Percentiles rank a stretch among this genome's conserved stretches.
Conservation (phyloP, 2,888 invertebrate genomes). For the Auanema freiburgensis region DNA sequence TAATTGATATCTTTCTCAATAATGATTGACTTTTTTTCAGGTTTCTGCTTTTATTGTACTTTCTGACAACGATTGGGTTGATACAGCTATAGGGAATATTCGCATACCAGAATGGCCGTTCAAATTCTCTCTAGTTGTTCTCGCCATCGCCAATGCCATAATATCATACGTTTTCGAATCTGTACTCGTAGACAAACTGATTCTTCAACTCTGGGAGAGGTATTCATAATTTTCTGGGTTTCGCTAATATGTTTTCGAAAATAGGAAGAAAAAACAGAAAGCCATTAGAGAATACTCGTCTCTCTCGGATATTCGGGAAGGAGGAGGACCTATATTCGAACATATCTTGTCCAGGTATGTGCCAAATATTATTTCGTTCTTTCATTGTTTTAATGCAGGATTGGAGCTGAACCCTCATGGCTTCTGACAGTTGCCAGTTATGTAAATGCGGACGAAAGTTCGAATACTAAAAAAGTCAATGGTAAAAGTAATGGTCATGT, state of each 20-base stretch:
- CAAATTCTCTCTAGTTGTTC: conserved; percentile 41
- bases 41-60: conserved; percentile 32
- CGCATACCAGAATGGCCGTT: conserved; percentile 48
- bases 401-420: conserved; percentile 14
- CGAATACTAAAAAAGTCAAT: no score
- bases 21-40: conserved; percentile 2
- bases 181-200: conserved; percentile 48
- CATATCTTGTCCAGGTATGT: not conserved
- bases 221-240: conserved; percentile 15
- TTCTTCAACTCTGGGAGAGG: conserved; percentile 53
- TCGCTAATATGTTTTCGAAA: not conserved
- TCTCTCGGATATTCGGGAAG: no score
- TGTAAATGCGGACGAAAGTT: no score
- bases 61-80: conserved; percentile 35
- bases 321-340: not conserved
- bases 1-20: not conserved
- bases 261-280: not conserved
- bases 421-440: not conserved
- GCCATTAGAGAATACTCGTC: no score
- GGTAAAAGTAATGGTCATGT: no score
- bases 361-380: not conserved
- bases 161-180: conserved; percentile 49
- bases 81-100: conserved; percentile 42
- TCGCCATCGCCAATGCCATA: conserved; percentile 30
- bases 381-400: conserved; percentile 2